Percentiles rank a stretch among this genome's conserved stretches.
phyloP scores from a whole-genome alignment of 2,797 vertebrate species.

The Fundulus diaphanus region DNA sequence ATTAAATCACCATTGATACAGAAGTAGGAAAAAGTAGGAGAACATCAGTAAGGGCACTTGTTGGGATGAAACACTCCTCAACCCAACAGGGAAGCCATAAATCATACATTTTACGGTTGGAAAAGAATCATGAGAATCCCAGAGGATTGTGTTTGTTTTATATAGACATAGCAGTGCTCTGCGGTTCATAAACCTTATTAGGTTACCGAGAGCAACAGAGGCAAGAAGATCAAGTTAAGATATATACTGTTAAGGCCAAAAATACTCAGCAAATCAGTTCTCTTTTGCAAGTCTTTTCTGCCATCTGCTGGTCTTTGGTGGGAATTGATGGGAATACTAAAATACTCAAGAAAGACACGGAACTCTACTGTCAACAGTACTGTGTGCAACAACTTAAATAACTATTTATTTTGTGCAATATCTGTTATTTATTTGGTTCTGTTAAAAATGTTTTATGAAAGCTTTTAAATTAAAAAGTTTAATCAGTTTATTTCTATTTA shows the following conservation, averaged over 20 bases:
- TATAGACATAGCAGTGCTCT: constrained; percentile 33
- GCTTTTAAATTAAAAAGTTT: too few species aligned
- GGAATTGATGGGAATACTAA: constrained; percentile 7
- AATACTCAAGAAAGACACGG: neutral
- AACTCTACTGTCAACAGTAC: neutral
- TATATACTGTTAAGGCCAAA: too few species aligned
- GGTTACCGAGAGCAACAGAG: too few species aligned
- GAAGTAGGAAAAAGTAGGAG: neutral
- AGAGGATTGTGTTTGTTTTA: constrained; percentile 35
- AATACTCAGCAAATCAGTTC: neutral
- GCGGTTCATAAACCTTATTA: constrained; percentile 22
- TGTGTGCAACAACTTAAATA: neutral
- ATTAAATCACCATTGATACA: neutral
- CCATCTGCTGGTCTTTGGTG: constrained; percentile 52
- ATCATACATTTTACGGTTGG: constrained; percentile 22
- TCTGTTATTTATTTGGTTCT: neutral
- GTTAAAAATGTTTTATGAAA: too few species aligned
- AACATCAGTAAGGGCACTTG: neutral
- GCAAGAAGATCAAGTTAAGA: too few species aligned
- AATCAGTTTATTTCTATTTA: too few species aligned
- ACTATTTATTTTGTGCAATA: neutral
- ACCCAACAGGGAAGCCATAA: constrained; percentile 52
- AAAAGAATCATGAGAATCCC: constrained; percentile 41
- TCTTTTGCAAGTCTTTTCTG: constrained; percentile 26
- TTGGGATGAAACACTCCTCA: neutral